Base-by-base conservation (phyloP, 1,140 invertebrate genomes). In the Drosophila elegans region DNA sequence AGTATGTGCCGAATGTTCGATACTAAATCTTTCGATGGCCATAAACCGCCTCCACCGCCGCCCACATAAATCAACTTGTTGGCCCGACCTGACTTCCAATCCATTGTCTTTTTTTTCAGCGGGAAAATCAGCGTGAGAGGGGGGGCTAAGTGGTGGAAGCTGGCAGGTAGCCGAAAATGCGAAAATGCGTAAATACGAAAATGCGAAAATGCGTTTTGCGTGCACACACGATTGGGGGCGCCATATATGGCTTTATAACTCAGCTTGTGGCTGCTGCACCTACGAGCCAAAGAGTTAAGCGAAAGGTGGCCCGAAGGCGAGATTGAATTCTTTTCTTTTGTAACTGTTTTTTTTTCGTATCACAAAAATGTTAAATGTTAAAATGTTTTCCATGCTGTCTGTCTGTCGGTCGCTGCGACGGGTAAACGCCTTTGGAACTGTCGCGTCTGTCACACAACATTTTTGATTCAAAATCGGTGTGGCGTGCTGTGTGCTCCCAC, bases 11-110 rank as follows among this genome's bases (percentile, higher is more conserved):
- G 38, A 57, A 53, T 59, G 53, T 57, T 68, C 59, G 45, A 11
- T 45, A 32, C 38, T 55, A 49, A 61, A 51, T 57, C n/a, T 64
- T 34, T 76, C 56, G 49, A 61, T 77, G 64, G 46, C 64, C 52
- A 29, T 29, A 27, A 27, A n/a, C 64, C 64, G 64, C 64, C 64
- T 68, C 61, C 62, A 57, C 63, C 56, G 82, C 67, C 82, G 82
- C 82, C 82, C 83, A 86, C 82, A 86, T 86, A 86, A 86, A 86
- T 86, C 82, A 86, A 85, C 63, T 78, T 85, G 81, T 63, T 76
- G 55, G 66, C 68, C 48, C 55, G 61, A 41, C 68, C 51, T 49
- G 59, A 64, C 56, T 57, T 59, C 54, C 39, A 51, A 45, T 62
- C 64, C 66, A 85, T 85, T 88, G 82, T 86, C 55, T 75, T 59